A percentile compares a stretch with the other conserved stretches of the same genome.
phyloP scores from a whole-genome alignment of 2,797 vertebrate species.

The Phrynocephalus guinanensis region DNA sequence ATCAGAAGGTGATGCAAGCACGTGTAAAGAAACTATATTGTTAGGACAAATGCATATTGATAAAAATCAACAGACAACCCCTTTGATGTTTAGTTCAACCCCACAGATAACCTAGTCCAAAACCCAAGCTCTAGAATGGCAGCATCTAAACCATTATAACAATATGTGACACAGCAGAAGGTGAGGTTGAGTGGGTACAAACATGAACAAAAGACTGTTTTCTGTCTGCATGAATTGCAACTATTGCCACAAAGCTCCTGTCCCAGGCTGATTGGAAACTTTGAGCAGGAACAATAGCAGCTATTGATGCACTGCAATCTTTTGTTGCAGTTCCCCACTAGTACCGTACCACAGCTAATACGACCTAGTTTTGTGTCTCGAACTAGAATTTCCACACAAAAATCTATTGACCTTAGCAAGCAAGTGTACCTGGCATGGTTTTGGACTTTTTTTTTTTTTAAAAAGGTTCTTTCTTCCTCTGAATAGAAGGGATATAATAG shows the following conservation, averaged over 20 bases:
- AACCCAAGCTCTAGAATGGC: background rate
- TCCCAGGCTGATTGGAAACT: background rate
- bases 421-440: background rate
- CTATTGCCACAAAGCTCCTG: too few species aligned
- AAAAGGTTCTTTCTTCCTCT: background rate
- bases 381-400: background rate
- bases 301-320: background rate
- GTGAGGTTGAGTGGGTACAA: too few species aligned
- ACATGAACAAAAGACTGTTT: too few species aligned
- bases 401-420: background rate
- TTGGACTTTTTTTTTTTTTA: background rate
- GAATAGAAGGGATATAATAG: background rate
- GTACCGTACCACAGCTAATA: background rate
- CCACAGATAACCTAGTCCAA: too few species aligned
- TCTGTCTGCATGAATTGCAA: too few species aligned
- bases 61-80: too few species aligned
- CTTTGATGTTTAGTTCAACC: too few species aligned
- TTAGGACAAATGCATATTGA: too few species aligned
- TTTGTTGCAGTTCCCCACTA: background rate
- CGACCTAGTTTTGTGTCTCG: background rate
- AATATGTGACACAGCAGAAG: background rate
- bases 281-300: background rate
- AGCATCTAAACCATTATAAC: background rate
- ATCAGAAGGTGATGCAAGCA: too few species aligned
- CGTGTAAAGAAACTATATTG: too few species aligned